Percentiles rank a stretch among this genome's conserved stretches.
phyloP scores from a whole-genome alignment of 2,113 vertebrate species.

The Crotalus tigris region DNA sequence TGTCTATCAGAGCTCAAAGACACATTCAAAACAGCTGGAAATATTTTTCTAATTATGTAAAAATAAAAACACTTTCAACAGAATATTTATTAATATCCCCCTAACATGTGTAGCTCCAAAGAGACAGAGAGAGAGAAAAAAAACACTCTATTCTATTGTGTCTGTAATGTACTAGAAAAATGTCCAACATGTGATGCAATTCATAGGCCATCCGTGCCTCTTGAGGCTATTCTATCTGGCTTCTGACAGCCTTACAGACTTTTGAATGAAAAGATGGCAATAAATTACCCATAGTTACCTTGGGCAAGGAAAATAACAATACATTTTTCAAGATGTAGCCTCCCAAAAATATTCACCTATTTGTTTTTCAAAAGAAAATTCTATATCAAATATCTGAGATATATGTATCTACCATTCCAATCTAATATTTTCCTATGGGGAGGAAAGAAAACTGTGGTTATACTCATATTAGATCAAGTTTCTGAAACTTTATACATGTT shows the following conservation, averaged over 20 bases:
- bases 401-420: neutral
- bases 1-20: constrained; percentile 67
- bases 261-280: neutral
- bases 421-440: neutral
- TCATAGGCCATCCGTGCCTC: neutral
- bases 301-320: neutral
- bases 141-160: neutral
- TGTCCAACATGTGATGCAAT: neutral
- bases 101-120: constrained; percentile 52
- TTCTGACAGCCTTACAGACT: neutral
- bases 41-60: constrained; percentile 72
- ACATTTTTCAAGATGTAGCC: neutral
- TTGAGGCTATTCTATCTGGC: neutral
- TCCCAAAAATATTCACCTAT: neutral
- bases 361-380: neutral
- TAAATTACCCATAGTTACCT: neutral
- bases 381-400: neutral
- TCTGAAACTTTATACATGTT: neutral
- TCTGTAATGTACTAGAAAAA: neutral
- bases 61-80: constrained; percentile 67
- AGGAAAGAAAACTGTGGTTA: neutral
- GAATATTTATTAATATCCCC: constrained; percentile 62
- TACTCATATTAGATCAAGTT: constrained; percentile 18
- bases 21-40: constrained; percentile 70
- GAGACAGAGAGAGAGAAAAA: neutral